These are phyloP conservation scores for Lethenteron reissneri DNA, from an alignment of 2,113 vertebrate species.

Conservation along the genomic window DNA sequence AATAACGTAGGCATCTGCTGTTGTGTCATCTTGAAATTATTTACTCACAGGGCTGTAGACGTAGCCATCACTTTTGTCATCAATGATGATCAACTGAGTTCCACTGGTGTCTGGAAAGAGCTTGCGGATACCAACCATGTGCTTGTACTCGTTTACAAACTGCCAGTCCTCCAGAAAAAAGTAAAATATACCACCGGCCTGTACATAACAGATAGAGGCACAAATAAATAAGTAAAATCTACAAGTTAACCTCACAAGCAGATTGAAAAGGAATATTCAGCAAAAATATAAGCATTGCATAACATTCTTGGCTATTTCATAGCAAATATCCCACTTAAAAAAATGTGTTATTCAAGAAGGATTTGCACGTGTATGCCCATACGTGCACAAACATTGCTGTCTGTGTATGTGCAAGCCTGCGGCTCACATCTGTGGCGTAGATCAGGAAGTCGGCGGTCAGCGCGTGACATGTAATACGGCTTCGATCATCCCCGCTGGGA, in stretches of 20 bases:
- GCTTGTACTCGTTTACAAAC: conserved; percentile 53
- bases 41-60: conserved; percentile 53
- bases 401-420: neutral
- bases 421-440: conserved; percentile 74
- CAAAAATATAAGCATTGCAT: no score
- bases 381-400: no score
- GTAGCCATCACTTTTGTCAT: conserved; percentile 76
- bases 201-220: conserved; percentile 6
- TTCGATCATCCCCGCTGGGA: conserved; percentile 32
- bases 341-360: no score
- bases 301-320: no score
- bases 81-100: conserved; percentile 59
- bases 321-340: no score
- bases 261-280: no score
- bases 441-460: conserved; percentile 74
- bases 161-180: conserved; percentile 84
- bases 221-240: neutral
- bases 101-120: conserved; percentile 71
- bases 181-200: conserved; percentile 56
- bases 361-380: no score
- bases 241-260: no score
- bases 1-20: neutral
- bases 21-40: neutral
- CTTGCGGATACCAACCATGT: conserved; percentile 55
- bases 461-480: conserved; percentile 56